Evolutionary conservation across 2,888 invertebrate species (phyloP), one percentile per base, ranked within the genome.

Genomic region (Lepidocyrtinus sp.): DNA sequence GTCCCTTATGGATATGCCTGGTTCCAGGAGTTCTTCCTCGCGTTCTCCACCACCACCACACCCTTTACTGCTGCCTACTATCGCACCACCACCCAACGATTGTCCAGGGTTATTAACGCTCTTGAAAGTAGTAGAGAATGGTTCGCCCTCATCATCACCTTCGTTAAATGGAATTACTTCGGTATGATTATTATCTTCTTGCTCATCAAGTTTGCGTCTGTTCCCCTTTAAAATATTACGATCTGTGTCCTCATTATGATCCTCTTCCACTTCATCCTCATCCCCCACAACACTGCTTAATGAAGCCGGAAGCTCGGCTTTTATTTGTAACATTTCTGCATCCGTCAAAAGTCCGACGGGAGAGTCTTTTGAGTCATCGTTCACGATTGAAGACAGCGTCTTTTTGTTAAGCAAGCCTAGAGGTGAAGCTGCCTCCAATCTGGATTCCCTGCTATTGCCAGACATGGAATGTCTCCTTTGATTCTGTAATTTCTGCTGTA

Each of bases 241-340:
- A 61, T 61, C 63, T 69, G 55, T 70, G 24, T 77, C 78, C 45
- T 81, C 81, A 64, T 77, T 79, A 46, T 70, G 77, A 24, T 81
- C 82, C 21, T 80, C 85, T 26, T 83, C 84, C 45, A 75, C 72
- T n/a, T 85, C 83, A 68, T 82, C 83, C 17, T 68, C 75, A 3
- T 46, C 81, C 15, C 69, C 80, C 9, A 26, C 71, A 21, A 24
- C 67, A 27, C 62, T 27, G n/a, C 19, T 64, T 68, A 78, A 62
- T 25, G 80, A 77, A 59, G 78, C 64, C 59, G 74, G 75, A 50
- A 82, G 73, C 68, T 86, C 85, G 1, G 86, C 81, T 77, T 86
- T 86, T 75, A 86, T 86, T 76, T 85, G 85, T 45, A 86, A 77
- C 62, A 84, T 82, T 71, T 86, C 84, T 67, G 84, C 67, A 62